A percentile compares a stretch with the other conserved stretches of the same genome.
Evolutionary conservation across 2,888 invertebrate species (phyloP).

Genomic region (Epirrhoe alternata): DNA sequence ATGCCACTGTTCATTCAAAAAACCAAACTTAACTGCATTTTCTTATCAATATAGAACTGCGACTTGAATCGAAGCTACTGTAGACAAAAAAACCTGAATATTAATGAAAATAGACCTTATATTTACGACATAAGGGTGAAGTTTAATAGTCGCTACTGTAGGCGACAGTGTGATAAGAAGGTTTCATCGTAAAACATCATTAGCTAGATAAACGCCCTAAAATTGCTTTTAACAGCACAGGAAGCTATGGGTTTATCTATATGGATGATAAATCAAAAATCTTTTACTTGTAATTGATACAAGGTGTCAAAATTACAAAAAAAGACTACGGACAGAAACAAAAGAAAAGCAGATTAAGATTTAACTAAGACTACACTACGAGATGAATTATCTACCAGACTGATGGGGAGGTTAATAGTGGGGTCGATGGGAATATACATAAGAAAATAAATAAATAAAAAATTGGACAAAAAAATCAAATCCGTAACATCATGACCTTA

Average conservation of each 20-base stretch:
- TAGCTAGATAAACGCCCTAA: slow-evolving; percentile 80
- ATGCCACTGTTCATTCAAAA: slow-evolving; percentile 51
- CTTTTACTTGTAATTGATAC: slow-evolving; percentile 9
- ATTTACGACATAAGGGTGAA: slow-evolving; percentile 45
- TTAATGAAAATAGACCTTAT: slow-evolving; percentile 51
- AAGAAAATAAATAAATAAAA: too few species aligned
- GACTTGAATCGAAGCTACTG: slow-evolving; percentile 13
- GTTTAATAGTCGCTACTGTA: slow-evolving; percentile 67
- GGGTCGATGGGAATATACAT: too few species aligned
- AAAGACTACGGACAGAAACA: too few species aligned
- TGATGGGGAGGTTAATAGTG: too few species aligned
- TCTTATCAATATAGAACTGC: slow-evolving; percentile 3
- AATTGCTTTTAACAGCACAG: slow-evolving; percentile 69
- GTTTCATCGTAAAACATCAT: slow-evolving; percentile 82
- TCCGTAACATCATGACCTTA: too few species aligned
- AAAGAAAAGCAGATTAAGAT: too few species aligned
- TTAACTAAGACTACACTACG: too few species aligned
- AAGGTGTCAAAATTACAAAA: too few species aligned
- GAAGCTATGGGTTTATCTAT: slow-evolving; percentile 49
- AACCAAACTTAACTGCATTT: slow-evolving; percentile 15
- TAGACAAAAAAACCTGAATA: slow-evolving; percentile 1
- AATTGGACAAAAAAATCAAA: too few species aligned
- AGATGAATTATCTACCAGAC: too few species aligned
- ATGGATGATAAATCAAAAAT: slow-evolving; percentile 36
- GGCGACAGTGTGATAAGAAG: slow-evolving; percentile 76